Base-by-base conservation (phyloP, 2,797 vertebrate genomes). In the Serranus cabrilla region DNA sequence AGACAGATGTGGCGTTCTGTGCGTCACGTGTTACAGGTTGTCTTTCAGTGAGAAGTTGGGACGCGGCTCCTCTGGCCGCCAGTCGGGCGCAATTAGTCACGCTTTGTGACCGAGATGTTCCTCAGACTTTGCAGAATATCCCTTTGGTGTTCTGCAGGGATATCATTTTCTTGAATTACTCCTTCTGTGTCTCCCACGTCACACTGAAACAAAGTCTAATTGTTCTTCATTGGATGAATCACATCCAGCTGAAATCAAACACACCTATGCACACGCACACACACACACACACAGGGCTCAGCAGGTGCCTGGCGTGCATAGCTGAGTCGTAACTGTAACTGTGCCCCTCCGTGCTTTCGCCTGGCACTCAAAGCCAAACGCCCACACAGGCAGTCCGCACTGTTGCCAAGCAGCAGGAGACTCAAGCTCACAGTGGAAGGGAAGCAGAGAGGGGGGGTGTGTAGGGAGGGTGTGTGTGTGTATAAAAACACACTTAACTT, bases 341-440 rank as follows among this genome's bases (percentile, higher is more conserved):
- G 83, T 68, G 85, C 91, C 86, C 92, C 91, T 91, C 88, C 89
- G 79, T 84, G 91, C 87, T 88, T 89, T 90, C 14, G 81, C 89
- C 91, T 90, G 89, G 92, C 87, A 87, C 90, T 90, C 82, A 61
- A 82, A 46, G 56, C 77, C 87, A 81, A 76, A 87, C 93, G 78
- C 93, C 91, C 91, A 94, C 93, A 79, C 90, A 92, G 90, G 84
- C 92, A 92, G 91, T 80, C 80, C 86, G 8, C 90, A 67, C 90
- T 91, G 93, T 94, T 94, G 93, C 93, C 93, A 94, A 93, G 93
- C 93, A 94, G 92, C 92, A 87, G 89, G 89, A 93, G 92, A 93
- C 89, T 91, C 83, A 64, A 80, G 89, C 83, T 87, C 65, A 25
- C 79, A 39, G 71, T 85, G 78, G 78, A 87, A 34, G 34, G 34